These are phyloP conservation scores for Armadillidium nasatum DNA, from an alignment of 1,140 invertebrate genomes.

Conservation along the genomic window DNA sequence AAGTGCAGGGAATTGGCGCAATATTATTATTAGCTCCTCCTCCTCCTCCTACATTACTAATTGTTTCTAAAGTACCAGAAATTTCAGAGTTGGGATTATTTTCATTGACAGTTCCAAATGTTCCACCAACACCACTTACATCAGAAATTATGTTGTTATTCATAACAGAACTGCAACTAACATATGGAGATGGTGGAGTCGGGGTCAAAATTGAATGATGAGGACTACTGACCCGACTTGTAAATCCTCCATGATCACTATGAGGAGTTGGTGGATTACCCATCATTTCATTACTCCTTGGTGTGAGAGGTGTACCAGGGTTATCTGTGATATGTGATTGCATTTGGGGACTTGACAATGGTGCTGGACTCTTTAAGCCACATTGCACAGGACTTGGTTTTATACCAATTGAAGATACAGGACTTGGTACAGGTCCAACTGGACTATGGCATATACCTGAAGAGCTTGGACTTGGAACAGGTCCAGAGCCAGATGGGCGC, in stretches of 20 bases:
- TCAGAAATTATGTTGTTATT: neutral
- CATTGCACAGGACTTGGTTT: conserved; percentile 40
- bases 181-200: neutral
- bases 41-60: conserved; percentile 27
- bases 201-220: conserved; percentile 36
- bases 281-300: conserved; percentile 29
- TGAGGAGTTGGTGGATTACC: conserved; percentile 36
- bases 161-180: neutral
- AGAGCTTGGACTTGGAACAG: conserved; percentile 37
- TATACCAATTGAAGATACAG: conserved; percentile 32
- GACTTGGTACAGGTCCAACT: conserved; percentile 37
- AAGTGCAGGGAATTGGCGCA: conserved; percentile 23
- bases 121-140: neutral
- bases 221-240: conserved; percentile 35
- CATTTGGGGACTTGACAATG: conserved; percentile 38
- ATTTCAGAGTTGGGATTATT: neutral
- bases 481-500: conserved; percentile 38
- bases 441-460: conserved; percentile 33
- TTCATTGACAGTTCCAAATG: neutral
- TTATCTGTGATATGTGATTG: conserved; percentile 33
- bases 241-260: conserved; percentile 36
- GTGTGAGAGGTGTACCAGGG: conserved; percentile 37
- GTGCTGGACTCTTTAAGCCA: conserved; percentile 38
- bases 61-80: neutral
- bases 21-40: conserved; percentile 37